Evolutionary conservation across 1,140 invertebrate species (phyloP), one percentile per base, ranked within the genome.

Genomic region (Zeugodacus cucurbitae): DNA sequence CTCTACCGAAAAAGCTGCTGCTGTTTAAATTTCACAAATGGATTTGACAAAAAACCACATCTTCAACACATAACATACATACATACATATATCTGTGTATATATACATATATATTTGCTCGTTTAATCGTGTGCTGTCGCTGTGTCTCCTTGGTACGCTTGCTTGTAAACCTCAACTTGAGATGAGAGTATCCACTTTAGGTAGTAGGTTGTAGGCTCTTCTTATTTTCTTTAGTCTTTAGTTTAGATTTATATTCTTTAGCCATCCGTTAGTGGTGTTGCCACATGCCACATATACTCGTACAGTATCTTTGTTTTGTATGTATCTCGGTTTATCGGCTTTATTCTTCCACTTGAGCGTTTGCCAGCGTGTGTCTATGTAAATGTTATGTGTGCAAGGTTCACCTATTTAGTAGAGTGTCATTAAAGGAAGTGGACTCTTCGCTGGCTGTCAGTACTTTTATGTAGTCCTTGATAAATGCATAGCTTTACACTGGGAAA

Each of bases 391-490:
- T 48, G 74, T 11, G 41, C 34, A 82, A 54, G 74, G 74, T 48
- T 82, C 74, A 82, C 37, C 41, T 82, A 82, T 64, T 64, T 64
- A 64, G 54, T 87, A 64, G 91, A 92, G 91, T 92, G 91, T 92
- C 91, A 92, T 92, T 92, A 92, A 92, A 92, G 91, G 90, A 92
- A 92, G 91, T 92, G 91, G 91, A 91, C 92, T 92, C 90, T 92
- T 90, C 90, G 70, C 70, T 41, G 22, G 32, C 41, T 82, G n/a
- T 82, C 74, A 82, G 74, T 82, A 29, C n/a, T 44, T 82, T 8
- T 74, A 32, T 37, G 32, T 82, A 41, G 37, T 37, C 70, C 20
- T 70, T 70, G 32, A 29, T 20, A 70, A 29, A 17, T 70, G 64
- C 64, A 34, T 54, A 54, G 20, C 17, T 17, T 41, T 74, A 41